Evolutionary conservation across 2,888 invertebrate genomes (phyloP).

Genomic region (Formica aserva): DNA sequence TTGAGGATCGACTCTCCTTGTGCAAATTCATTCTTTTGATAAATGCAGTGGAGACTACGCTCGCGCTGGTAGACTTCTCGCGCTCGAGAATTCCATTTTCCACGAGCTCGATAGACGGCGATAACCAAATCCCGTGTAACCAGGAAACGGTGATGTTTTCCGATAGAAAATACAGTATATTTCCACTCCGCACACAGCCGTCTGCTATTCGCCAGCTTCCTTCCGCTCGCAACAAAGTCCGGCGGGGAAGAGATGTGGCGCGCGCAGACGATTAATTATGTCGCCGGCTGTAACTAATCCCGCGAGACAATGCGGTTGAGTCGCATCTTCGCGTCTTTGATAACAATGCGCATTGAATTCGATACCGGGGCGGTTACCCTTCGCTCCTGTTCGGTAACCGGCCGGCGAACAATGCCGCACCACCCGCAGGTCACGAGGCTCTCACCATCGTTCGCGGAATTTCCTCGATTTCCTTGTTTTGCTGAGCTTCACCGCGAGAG

Average conservation of each 20-base stretch:
- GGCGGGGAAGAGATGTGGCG: constrained; percentile 1
- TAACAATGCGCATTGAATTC: constrained; percentile 83
- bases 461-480: constrained; percentile 75
- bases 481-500: constrained; percentile 63
- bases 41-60: constrained; percentile 39
- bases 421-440: constrained; percentile 73
- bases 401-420: constrained; percentile 72
- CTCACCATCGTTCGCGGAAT: constrained; percentile 63
- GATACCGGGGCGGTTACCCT: constrained; percentile 60
- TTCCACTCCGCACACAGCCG: background rate
- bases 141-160: constrained; percentile 47
- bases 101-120: constrained; percentile 44
- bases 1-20: constrained; percentile 49
- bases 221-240: constrained; percentile 8
- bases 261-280: constrained; percentile 78
- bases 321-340: constrained; percentile 78
- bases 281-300: constrained; percentile 78
- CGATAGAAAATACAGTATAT: constrained; percentile 44
- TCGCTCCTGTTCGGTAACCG: constrained; percentile 59
- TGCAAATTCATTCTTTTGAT: constrained; percentile 56
- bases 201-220: background rate
- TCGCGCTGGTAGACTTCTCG: background rate
- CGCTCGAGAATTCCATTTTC: constrained; percentile 43
- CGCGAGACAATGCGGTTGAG: constrained; percentile 73
- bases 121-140: constrained; percentile 53